These are phyloP conservation scores for Pavo muticus DNA, from an alignment of 2,113 vertebrate species.

Conservation along the genomic window DNA sequence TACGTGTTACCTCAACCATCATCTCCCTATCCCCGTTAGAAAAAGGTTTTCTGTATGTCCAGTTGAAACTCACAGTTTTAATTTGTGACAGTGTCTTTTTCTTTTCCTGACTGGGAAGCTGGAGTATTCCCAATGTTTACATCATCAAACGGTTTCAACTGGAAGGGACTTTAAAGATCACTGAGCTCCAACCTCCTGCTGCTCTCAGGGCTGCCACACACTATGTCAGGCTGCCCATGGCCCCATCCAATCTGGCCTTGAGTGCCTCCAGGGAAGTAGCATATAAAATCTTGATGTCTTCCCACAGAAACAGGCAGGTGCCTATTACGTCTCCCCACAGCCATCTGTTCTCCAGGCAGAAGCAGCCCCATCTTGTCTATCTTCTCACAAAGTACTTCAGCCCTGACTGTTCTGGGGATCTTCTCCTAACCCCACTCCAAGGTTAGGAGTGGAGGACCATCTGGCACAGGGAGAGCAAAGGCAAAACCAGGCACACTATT, in stretches of 20 bases:
- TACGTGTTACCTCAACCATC: background rate
- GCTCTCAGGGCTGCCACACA: too few species aligned
- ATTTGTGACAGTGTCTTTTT: background rate
- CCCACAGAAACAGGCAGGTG: fast-evolving
- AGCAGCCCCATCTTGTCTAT: background rate
- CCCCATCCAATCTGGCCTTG: too few species aligned
- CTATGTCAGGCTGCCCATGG: too few species aligned
- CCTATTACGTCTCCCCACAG: background rate
- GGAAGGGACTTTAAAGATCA: too few species aligned
- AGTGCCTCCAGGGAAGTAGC: too few species aligned
- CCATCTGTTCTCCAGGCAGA: background rate
- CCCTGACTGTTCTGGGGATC: background rate
- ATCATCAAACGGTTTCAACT: background rate
- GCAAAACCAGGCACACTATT: background rate
- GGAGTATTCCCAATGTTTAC: background rate
- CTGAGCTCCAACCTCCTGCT: too few species aligned
- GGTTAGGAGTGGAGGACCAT: background rate
- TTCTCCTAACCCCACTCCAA: background rate
- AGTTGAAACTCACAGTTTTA: background rate
- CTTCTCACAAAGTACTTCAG: background rate
- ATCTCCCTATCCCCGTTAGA: background rate
- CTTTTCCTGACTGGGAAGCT: background rate
- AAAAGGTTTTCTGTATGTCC: background rate
- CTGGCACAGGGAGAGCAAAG: background rate
- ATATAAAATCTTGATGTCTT: background rate